Evolutionary conservation across 2,888 invertebrate species (phyloP).

Genomic region (Nesidiocoris tenuis): DNA sequence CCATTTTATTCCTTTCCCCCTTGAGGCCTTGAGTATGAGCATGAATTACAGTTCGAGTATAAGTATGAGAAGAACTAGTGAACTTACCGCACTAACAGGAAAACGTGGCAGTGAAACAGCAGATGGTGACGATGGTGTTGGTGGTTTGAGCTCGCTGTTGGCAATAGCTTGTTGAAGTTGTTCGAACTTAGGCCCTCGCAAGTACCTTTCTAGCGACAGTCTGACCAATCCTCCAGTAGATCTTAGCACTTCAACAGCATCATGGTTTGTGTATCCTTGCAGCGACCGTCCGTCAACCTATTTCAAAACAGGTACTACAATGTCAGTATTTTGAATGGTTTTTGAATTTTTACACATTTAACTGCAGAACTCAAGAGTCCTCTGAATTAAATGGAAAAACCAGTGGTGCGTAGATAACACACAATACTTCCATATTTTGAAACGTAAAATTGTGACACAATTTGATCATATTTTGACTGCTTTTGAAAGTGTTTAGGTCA

Average conservation of each 20-base stretch:
- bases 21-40: too few relatives aligned
- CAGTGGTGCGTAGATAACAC: too few relatives aligned
- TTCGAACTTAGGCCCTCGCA: constrained; percentile 85
- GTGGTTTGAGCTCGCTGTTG: constrained; percentile 70
- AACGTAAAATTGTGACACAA: too few relatives aligned
- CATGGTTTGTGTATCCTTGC: constrained; percentile 94
- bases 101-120: constrained; percentile 82
- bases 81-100: constrained; percentile 55
- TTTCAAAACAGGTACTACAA: background rate
- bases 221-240: constrained; percentile 90
- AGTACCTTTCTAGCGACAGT: constrained; percentile 84
- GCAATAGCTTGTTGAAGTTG: constrained; percentile 84
- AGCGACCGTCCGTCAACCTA: constrained; percentile 84
- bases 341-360: background rate
- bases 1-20: too few relatives aligned
- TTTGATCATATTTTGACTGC: too few relatives aligned
- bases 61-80: too few relatives aligned
- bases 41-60: too few relatives aligned
- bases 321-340: constrained; percentile 8
- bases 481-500: too few relatives aligned
- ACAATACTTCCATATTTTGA: too few relatives aligned
- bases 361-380: too few relatives aligned
- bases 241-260: constrained; percentile 93
- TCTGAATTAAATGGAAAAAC: too few relatives aligned
- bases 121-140: constrained; percentile 62